Percentiles rank a stretch among this genome's conserved stretches.
These are phyloP conservation scores for Neoseiulus cucumeris DNA, from an alignment of 1,140 invertebrate species.

Conservation along the genomic window DNA sequence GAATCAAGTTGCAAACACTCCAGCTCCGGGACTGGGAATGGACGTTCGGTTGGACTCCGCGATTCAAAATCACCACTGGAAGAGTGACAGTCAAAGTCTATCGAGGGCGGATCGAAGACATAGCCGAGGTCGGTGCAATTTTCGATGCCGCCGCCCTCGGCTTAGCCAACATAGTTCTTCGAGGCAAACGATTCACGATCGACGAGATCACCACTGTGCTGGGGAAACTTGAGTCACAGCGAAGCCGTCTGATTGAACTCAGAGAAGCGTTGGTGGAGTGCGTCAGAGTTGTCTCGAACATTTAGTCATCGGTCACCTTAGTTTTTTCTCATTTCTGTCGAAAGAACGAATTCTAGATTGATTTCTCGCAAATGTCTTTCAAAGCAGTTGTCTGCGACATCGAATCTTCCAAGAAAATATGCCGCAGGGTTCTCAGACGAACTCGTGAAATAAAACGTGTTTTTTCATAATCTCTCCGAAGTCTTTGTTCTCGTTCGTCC, in stretches of 20 bases:
- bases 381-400: too few species aligned
- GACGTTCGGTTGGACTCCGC: slow-evolving; percentile 67
- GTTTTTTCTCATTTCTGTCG: too few species aligned
- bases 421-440: too few species aligned
- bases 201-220: not conserved
- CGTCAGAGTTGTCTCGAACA: not conserved
- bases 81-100: slow-evolving; percentile 12
- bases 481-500: too few species aligned
- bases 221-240: not conserved
- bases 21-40: slow-evolving; percentile 61
- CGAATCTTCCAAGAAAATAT: too few species aligned
- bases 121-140: not conserved
- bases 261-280: not conserved
- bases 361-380: too few species aligned
- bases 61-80: slow-evolving; percentile 37
- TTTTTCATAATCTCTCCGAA: too few species aligned
- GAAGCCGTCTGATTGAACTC: not conserved
- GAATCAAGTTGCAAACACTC: slow-evolving; percentile 39
- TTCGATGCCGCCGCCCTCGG: not conserved
- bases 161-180: not conserved
- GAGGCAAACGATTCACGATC: not conserved
- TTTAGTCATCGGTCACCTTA: not conserved
- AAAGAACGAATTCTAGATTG: too few species aligned
- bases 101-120: not conserved
- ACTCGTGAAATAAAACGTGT: too few species aligned